Conservation (phyloP, 2,888 invertebrate genomes). For the Yponomeuta cagnagella region DNA sequence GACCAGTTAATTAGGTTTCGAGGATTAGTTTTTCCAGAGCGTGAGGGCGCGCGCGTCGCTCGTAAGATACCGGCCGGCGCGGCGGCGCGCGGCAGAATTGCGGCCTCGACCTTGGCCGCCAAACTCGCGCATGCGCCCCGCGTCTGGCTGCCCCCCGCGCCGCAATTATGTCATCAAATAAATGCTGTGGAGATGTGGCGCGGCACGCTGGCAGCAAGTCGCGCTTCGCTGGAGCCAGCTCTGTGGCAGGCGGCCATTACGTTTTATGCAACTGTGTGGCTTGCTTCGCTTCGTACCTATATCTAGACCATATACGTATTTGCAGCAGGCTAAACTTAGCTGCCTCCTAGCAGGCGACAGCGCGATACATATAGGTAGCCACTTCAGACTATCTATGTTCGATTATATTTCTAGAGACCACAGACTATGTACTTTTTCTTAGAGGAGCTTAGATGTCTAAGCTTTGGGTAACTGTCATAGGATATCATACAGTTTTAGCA, state of each 20-base stretch:
- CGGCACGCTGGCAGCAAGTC: slow-evolving; percentile 6
- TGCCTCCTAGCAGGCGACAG: too few species aligned
- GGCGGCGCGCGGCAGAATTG: slow-evolving; percentile 72
- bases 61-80: slow-evolving; percentile 59
- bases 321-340: background rate
- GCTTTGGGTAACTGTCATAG: too few species aligned
- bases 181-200: slow-evolving; percentile 33
- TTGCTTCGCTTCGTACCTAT: background rate
- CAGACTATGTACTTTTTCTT: too few species aligned
- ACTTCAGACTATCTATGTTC: too few species aligned
- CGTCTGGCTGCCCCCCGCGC: slow-evolving; percentile 33
- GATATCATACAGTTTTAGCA: too few species aligned
- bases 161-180: slow-evolving; percentile 69
- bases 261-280: background rate
- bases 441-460: too few species aligned
- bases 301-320: background rate
- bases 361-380: too few species aligned
- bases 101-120: slow-evolving; percentile 76
- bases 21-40: slow-evolving; percentile 40
- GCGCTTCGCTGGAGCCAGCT: slow-evolving; percentile 17
- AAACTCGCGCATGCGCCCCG: slow-evolving; percentile 73
- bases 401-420: too few species aligned
- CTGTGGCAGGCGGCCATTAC: background rate
- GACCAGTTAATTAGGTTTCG: background rate
- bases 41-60: slow-evolving; percentile 33